phyloP scores from a whole-genome alignment of 2,888 invertebrate species.

The Anthophora plumipes region DNA sequence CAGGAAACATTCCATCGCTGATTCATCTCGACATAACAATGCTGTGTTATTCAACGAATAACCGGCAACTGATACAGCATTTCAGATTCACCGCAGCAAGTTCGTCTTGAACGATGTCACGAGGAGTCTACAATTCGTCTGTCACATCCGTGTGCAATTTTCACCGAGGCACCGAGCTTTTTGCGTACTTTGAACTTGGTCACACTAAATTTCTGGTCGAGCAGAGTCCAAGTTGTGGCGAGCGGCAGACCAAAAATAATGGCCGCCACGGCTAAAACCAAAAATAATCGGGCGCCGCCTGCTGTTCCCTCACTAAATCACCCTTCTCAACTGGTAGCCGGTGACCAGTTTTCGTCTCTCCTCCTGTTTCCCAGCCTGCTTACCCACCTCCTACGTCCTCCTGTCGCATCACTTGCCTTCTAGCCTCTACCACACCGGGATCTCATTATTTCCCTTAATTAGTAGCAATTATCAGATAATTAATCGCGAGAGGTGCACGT shows the following conservation, averaged over 20 bases:
- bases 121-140: constrained; percentile 47
- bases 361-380: constrained; percentile 34
- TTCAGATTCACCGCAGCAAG: constrained; percentile 23
- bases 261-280: constrained; percentile 79
- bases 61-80: constrained; percentile 28
- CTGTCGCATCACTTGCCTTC: constrained; percentile 53
- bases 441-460: constrained; percentile 82
- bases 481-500: constrained; percentile 69
- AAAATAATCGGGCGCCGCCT: constrained; percentile 83
- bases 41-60: not conserved
- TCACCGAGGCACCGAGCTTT: constrained; percentile 61
- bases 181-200: constrained; percentile 67
- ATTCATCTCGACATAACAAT: not conserved
- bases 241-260: constrained; percentile 77
- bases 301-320: constrained; percentile 81
- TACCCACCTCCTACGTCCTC: constrained; percentile 8
- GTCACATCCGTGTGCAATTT: constrained; percentile 51
- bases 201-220: constrained; percentile 74
- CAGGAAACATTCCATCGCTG: not conserved
- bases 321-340: constrained; percentile 70
- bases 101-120: constrained; percentile 36
- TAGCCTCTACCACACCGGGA: constrained; percentile 46
- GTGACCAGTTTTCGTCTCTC: constrained; percentile 72
- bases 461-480: constrained; percentile 80
- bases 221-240: constrained; percentile 67